Evolutionary conservation across 2,113 vertebrate species (phyloP).

Genomic region (Pelusios castaneus): DNA sequence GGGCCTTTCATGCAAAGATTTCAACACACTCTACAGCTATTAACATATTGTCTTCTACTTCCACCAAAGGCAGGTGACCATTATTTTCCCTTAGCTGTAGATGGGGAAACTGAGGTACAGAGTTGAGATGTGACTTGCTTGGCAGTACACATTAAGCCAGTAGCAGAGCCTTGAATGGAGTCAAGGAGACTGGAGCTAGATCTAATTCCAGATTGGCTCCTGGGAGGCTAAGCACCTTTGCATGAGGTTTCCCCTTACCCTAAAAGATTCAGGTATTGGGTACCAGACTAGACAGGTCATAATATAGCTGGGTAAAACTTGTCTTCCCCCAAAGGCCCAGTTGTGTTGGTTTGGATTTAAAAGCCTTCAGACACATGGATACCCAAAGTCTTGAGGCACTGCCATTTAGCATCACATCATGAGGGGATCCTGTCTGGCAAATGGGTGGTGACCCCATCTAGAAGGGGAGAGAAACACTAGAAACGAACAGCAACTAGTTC

Average conservation of each 20-base stretch:
- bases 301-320: neutral
- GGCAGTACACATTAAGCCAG: too few relatives aligned
- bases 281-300: neutral
- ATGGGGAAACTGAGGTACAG: accelerated
- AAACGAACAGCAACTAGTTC: too few relatives aligned
- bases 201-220: neutral
- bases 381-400: neutral
- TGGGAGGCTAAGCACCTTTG: neutral
- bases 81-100: neutral
- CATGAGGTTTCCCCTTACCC: accelerated
- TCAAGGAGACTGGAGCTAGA: accelerated
- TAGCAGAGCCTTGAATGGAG: accelerated
- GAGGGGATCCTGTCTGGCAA: neutral
- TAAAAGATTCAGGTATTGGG: neutral
- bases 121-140: neutral
- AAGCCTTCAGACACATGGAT: too few relatives aligned
- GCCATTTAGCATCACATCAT: neutral
- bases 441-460: neutral
- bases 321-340: accelerated
- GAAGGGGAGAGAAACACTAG: neutral
- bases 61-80: neutral
- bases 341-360: accelerated
- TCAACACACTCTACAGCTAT: neutral
- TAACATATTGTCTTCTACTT: too few relatives aligned
- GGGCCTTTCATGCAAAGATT: neutral